Evolutionary conservation across 2,888 invertebrate species (phyloP), one percentile per base, ranked within the genome.

Genomic region (Anthrax anthrax): DNA sequence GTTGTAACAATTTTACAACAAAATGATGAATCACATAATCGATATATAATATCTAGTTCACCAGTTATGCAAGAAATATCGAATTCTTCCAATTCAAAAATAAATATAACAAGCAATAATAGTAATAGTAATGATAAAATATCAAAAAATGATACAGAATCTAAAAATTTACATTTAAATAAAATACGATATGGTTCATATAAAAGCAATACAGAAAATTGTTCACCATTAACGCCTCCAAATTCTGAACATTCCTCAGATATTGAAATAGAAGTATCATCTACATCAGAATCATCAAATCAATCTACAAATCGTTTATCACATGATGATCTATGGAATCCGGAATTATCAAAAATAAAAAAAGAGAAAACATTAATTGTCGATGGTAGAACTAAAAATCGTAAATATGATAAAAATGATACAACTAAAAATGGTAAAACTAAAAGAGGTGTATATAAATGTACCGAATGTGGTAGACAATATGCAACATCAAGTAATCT

Each of bases 401-500:
- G 67, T 52, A 51, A 51, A 38, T 19, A 17, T 4, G 44, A 46
- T 9, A 50, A 48, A 19, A 18, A 18, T 4, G 37, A 44, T n/a
- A 40, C 19, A 10, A 19, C 18, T 0, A 47, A 47, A 39, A 23
- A 18, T 17, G 4, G 36, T n/a, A 51, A 52, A 44, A 44, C 46
- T 16, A 46, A 49, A 16, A 51, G 65, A 5, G 65, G 67, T 42
- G 62, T 60, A 51, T 90, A 87, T 70, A 77, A 81, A 41, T 92
- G 91, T 70, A 77, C 77, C 49, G 87, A 89, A 58, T 94, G 92
- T 62, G 90, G 90, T 44, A 87, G 89, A 60, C 82, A 86, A 60
- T 92, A 92, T 66, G 91, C 91, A 44, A 92, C 91, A 1, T 87
- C 87, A 5, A 87, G 86, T 54, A 92, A 91, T 65, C 73, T 92